phyloP scores from a whole-genome alignment of 2,888 invertebrate genomes.

The Ariolimax columbianus region DNA sequence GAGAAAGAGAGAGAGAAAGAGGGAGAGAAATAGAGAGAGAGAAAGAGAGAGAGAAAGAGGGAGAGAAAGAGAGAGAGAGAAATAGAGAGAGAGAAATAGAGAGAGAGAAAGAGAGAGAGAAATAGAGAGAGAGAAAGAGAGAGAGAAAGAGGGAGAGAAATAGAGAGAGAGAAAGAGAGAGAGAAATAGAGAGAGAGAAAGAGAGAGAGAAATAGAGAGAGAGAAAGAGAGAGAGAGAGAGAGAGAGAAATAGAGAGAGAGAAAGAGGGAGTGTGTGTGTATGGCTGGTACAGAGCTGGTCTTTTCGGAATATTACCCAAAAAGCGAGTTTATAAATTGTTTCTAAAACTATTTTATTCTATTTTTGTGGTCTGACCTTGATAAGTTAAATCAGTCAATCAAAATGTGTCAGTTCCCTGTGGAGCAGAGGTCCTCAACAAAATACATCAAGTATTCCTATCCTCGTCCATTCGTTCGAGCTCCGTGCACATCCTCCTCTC shows the following conservation, averaged over 20 bases:
- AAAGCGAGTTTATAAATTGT: too few relatives aligned
- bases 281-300: too few relatives aligned
- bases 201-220: neutral
- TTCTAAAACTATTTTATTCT: too few relatives aligned
- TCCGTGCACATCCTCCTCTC: too few relatives aligned
- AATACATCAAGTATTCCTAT: too few relatives aligned
- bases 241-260: neutral
- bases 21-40: neutral
- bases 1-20: neutral
- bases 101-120: neutral
- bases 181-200: neutral
- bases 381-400: too few relatives aligned
- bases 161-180: neutral
- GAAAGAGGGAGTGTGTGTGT: neutral
- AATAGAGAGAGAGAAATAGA: neutral
- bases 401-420: too few relatives aligned
- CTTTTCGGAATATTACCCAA: too few relatives aligned
- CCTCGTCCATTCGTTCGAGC: too few relatives aligned
- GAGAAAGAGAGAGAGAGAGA: neutral
- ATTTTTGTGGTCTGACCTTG: too few relatives aligned
- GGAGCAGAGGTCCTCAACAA: too few relatives aligned
- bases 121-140: neutral
- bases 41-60: neutral
- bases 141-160: neutral
- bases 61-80: neutral